Conservation (phyloP, 2,797 vertebrate species). For the Dromococcyx pavoninus region DNA sequence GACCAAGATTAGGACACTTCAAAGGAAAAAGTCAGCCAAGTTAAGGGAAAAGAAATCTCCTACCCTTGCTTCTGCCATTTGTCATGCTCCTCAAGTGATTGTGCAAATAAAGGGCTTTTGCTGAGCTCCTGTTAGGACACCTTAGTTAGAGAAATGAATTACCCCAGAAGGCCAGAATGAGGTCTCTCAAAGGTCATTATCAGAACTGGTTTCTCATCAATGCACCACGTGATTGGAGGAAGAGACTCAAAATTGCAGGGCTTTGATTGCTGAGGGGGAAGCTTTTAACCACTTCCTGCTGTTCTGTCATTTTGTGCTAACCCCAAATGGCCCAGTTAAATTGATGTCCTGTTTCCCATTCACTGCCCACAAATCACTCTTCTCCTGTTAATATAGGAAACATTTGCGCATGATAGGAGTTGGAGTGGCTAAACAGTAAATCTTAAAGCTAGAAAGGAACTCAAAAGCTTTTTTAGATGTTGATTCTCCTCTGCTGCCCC, state of each 20-base stretch:
- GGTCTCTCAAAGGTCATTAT: constrained; percentile 65
- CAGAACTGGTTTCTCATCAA: constrained; percentile 63
- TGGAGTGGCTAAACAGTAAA: constrained; percentile 16
- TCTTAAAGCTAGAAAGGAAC: background rate
- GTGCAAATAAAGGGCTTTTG: background rate
- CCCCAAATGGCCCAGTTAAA: constrained; percentile 62
- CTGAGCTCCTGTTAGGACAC: constrained; percentile 3
- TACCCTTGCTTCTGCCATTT: background rate
- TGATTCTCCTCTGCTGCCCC: background rate
- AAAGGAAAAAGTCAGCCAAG: background rate
- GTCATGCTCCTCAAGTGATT: constrained; percentile 8
- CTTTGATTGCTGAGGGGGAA: constrained; percentile 64
- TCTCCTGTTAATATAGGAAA: constrained; percentile 58
- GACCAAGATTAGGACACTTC: background rate
- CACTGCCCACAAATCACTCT: constrained; percentile 66
- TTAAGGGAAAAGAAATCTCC: constrained; percentile 15
- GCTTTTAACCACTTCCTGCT: constrained; percentile 67
- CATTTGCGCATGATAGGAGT: constrained; percentile 18
- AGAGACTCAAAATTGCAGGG: constrained; percentile 59
- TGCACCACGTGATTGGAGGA: constrained; percentile 59
- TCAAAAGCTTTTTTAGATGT: background rate
- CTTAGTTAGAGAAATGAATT: constrained; percentile 56
- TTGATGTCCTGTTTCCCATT: constrained; percentile 70
- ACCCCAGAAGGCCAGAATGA: constrained; percentile 20
- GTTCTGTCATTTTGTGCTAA: constrained; percentile 67